phyloP scores from a whole-genome alignment of 1,140 invertebrate species.

The Lasioglossum baleicum region DNA sequence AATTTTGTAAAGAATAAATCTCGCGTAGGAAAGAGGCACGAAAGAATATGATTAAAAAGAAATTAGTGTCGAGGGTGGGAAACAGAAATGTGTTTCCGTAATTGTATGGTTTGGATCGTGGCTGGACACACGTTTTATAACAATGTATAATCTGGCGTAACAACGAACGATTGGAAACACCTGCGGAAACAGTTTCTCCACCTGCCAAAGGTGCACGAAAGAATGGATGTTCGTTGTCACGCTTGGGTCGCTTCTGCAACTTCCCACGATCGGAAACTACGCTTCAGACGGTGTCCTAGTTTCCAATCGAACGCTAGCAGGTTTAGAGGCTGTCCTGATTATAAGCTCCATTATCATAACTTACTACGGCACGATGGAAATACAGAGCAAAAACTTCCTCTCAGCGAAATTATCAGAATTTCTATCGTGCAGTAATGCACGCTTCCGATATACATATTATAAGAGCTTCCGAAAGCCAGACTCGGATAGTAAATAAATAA shows the following conservation, averaged over 20 bases:
- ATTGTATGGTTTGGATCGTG: no score
- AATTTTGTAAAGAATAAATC: no score
- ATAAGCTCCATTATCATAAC: background rate
- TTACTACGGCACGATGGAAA: background rate
- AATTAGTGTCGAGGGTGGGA: no score
- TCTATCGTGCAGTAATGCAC: no score
- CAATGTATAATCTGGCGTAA: background rate
- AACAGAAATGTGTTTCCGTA: no score
- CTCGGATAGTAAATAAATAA: no score
- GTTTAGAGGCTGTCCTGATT: background rate
- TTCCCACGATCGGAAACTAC: background rate
- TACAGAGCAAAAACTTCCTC: background rate
- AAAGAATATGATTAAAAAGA: no score
- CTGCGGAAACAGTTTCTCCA: slow-evolving; percentile 39
- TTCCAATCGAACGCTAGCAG: background rate
- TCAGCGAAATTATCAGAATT: no score
- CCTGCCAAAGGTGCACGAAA: slow-evolving; percentile 33
- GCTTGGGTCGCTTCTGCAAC: background rate
- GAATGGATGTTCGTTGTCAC: background rate
- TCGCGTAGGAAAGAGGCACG: no score
- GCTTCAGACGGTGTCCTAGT: background rate
- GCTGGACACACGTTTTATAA: no score
- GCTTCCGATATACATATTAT: no score
- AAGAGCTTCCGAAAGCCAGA: no score
- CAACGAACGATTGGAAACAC: background rate